Evolutionary conservation across 1,140 invertebrate genomes (phyloP).

Genomic region (Cyrtorhinus lividipennis): DNA sequence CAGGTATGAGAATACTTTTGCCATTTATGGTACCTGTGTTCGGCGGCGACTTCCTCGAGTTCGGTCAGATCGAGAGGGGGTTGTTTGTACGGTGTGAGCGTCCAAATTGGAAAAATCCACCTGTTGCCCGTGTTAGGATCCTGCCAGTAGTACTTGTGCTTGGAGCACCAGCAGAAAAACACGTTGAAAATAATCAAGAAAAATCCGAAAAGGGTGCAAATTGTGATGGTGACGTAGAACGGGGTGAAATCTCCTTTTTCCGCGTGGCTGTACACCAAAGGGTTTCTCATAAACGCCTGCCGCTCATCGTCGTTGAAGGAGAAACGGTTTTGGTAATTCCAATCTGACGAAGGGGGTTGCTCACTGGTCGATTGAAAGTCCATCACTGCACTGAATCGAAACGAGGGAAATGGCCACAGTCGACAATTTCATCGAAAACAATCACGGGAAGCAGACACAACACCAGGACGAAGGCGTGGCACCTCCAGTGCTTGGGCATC

Average conservation of each 20-base stretch:
- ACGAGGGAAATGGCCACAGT: too few relatives aligned
- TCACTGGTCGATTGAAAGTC: not conserved
- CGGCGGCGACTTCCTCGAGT: constrained; percentile 35
- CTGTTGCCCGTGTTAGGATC: constrained; percentile 70
- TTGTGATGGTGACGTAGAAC: constrained; percentile 61
- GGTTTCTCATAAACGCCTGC: constrained; percentile 47
- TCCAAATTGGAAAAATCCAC: constrained; percentile 68
- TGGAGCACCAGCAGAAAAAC: constrained; percentile 61
- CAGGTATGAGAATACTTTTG: too few relatives aligned
- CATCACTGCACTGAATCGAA: too few relatives aligned
- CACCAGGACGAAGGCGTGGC: too few relatives aligned
- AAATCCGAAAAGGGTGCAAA: constrained; percentile 53
- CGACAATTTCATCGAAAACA: too few relatives aligned
- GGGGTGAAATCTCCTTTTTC: constrained; percentile 50
- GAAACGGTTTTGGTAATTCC: not conserved
- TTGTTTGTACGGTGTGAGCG: constrained; percentile 62
- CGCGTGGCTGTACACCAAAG: constrained; percentile 39
- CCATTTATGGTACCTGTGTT: too few relatives aligned
- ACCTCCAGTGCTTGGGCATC: too few relatives aligned
- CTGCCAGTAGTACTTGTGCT: constrained; percentile 62
- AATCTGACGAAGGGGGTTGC: not conserved
- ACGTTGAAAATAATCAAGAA: constrained; percentile 57
- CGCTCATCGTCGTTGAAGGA: constrained; percentile 36
- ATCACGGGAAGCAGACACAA: too few relatives aligned
- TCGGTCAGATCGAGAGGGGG: constrained; percentile 66